phyloP scores from a whole-genome alignment of 2,113 vertebrate genomes.

The Martes martes region DNA sequence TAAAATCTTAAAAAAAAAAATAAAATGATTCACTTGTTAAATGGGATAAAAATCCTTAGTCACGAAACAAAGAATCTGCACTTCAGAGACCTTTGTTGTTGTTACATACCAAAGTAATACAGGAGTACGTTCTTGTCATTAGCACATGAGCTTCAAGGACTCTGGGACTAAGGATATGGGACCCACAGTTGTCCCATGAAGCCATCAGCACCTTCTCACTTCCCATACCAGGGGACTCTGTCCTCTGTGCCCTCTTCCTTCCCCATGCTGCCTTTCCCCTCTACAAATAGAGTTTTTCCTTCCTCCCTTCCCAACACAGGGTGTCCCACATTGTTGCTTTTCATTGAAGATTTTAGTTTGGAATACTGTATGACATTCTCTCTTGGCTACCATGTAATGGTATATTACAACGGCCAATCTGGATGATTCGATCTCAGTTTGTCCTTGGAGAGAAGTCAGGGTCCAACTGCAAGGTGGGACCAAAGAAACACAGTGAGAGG shows the following conservation, averaged over 20 bases:
- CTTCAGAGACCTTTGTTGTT: not conserved
- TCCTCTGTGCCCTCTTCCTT: not conserved
- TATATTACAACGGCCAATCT: not conserved
- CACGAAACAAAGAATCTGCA: not conserved
- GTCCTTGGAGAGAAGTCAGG: not conserved
- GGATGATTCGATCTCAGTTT: not conserved
- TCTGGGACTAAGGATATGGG: not conserved
- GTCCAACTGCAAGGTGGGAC: not conserved
- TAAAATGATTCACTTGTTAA: constrained; percentile 50
- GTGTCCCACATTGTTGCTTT: not conserved
- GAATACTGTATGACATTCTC: not conserved
- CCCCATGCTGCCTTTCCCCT: not conserved
- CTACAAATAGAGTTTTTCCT: not conserved
- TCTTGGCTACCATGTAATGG: not conserved
- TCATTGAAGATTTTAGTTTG: not conserved
- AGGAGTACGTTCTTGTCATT: not conserved
- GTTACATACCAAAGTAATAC: not conserved
- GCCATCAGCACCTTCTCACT: not conserved
- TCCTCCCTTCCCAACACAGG: not conserved
- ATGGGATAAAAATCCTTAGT: constrained; percentile 43
- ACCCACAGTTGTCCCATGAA: fast-evolving
- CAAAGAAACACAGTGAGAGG: not conserved
- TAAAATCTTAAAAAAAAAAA: too few relatives aligned
- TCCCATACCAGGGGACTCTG: not conserved
- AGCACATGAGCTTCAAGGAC: not conserved